Evolutionary conservation across 1,140 invertebrate genomes (phyloP), one percentile per base, ranked within the genome.

Genomic region (Zaprionus capensis): DNA sequence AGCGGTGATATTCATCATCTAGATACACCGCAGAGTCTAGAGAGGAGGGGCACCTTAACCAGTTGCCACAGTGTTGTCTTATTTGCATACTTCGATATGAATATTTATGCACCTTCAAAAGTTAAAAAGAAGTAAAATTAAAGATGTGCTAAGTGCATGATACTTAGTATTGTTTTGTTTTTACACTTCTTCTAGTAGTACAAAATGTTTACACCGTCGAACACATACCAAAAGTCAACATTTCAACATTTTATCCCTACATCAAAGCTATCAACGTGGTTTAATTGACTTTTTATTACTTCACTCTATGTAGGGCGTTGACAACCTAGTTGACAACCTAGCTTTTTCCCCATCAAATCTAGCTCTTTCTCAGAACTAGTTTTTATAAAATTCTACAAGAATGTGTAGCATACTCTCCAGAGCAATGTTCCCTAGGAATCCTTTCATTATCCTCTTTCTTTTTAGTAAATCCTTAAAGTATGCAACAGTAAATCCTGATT

Each of bases 111-210:
- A 58, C 66, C 64, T 74, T 46, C 28, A 49, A 28, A 26, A 59
- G 62, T 34, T 44, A 79, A 74, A 81, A 81, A 78, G 81, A 74
- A 76, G 66, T 78, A 84, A 74, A 81, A 63, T 63, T 84, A 85
- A 84, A 81, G 77, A 85, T 78, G 81, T 84, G 81, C 72, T 81
- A 84, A 83, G 78, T 80, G 74, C 73, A 71, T 66, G 69, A 55
- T 59, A 69, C 41, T 61, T 65, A 36, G 31, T 49, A 76, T 64
- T 77, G 57, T 24, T 24, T 51, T 51, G 20, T 51, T 51, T 14
- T 51, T 24, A 51, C 46, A 20, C 12, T 51, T 46, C 4, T 51
- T 14, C 20, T 24, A 11, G 46, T 14, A 14, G 11, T 24, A 51
- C 46, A 22, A 51, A 51, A 6, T 51, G 46, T 24, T 51, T 22